A percentile compares a stretch with the other conserved stretches of the same genome.
Evolutionary conservation across 92 coral and sea anemone genomes (phyloP).

Genomic region (Diadumene lineata): DNA sequence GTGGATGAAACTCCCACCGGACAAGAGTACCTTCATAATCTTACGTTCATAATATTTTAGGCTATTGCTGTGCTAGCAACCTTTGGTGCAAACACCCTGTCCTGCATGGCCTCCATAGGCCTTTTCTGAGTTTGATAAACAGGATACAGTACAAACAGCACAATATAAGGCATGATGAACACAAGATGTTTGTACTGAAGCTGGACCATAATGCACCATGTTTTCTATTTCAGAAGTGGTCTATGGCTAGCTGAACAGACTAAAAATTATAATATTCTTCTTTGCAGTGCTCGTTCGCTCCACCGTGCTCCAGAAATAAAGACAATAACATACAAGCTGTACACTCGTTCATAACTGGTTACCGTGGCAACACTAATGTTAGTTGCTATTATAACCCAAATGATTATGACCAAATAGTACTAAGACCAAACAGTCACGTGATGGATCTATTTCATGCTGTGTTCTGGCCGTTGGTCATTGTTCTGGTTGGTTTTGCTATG

Average conservation of each 20-base stretch:
- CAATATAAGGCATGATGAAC: too few relatives aligned
- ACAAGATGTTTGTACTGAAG: too few relatives aligned
- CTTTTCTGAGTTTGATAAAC: too few relatives aligned
- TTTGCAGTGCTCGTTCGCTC: slow-evolving; percentile 32
- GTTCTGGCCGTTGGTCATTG: slow-evolving; percentile 37
- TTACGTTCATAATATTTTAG: too few relatives aligned
- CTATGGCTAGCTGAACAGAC: not conserved
- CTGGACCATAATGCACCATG: too few relatives aligned
- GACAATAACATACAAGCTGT: slow-evolving; percentile 18
- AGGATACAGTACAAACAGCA: too few relatives aligned
- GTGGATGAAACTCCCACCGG: too few relatives aligned
- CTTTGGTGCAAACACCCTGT: too few relatives aligned
- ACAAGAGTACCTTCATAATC: too few relatives aligned
- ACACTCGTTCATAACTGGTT: slow-evolving; percentile 12
- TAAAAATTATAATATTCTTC: not conserved
- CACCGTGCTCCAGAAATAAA: slow-evolving; percentile 15
- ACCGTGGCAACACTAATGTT: slow-evolving; percentile 24
- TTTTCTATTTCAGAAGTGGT: not conserved
- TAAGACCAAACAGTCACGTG: slow-evolving; percentile 24
- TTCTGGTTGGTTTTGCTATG: slow-evolving; percentile 6
- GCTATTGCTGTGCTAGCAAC: too few relatives aligned
- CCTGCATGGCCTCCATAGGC: too few relatives aligned
- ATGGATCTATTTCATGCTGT: slow-evolving; percentile 30
- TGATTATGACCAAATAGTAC: slow-evolving; percentile 22
- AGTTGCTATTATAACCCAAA: slow-evolving; percentile 36